Percentiles rank a stretch among this genome's conserved stretches.
Conservation (phyloP, 2,797 vertebrate genomes). For the Neoniphon sammara region DNA sequence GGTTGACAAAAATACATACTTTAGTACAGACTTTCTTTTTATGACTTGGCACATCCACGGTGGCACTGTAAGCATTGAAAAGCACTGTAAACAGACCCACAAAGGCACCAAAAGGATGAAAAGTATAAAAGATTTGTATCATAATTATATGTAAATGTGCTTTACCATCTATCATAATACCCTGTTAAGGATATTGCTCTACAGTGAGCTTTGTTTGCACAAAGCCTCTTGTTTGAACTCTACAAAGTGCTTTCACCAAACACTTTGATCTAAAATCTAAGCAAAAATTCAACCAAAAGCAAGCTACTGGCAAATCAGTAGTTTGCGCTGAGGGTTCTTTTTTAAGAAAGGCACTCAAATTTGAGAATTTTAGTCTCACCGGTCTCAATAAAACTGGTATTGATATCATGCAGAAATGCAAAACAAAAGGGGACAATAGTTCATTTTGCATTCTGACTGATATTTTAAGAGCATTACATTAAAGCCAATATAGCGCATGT, state of each 20-base stretch:
- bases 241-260: constrained; percentile 13
- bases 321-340: not conserved
- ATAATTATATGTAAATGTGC: not conserved
- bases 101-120: constrained; percentile 50
- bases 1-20: not conserved
- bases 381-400: too few species aligned
- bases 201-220: not conserved
- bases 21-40: constrained; percentile 21
- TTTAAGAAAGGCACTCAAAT: too few species aligned
- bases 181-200: not conserved
- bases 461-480: constrained; percentile 16
- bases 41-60: constrained; percentile 37
- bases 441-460: constrained; percentile 9
- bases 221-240: not conserved
- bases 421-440: not conserved
- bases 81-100: constrained; percentile 17
- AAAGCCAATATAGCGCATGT: constrained; percentile 7
- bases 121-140: constrained; percentile 1
- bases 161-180: constrained; percentile 14
- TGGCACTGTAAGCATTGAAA: not conserved
- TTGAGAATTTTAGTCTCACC: too few species aligned
- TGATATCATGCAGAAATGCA: not conserved
- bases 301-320: not conserved
- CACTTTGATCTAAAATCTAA: not conserved
- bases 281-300: not conserved